phyloP scores from a whole-genome alignment of 2,797 vertebrate species.

The Siniperca scherzeri region DNA sequence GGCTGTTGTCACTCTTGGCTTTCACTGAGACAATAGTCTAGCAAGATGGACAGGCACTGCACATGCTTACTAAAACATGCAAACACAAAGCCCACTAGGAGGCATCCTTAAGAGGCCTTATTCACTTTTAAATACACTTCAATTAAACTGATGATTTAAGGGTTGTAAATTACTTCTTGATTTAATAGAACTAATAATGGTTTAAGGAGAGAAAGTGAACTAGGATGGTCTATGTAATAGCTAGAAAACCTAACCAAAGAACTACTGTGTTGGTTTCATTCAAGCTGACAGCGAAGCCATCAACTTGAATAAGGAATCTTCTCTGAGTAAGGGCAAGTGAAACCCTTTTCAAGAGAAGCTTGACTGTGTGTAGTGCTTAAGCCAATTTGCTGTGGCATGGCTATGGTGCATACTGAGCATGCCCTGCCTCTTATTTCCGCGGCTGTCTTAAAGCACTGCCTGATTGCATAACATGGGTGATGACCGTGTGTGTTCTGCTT shows the following conservation, averaged over 20 bases:
- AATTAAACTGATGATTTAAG: neutral
- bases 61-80: slow-evolving; percentile 56
- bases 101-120: slow-evolving; percentile 5
- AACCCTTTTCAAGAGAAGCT: slow-evolving; percentile 77
- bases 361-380: slow-evolving; percentile 77
- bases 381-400: slow-evolving; percentile 84
- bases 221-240: slow-evolving; percentile 4
- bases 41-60: slow-evolving; percentile 64
- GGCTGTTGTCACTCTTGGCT: slow-evolving; percentile 78
- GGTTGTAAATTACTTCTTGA: fast-evolving
- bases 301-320: slow-evolving; percentile 69
- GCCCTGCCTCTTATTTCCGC: slow-evolving; percentile 73
- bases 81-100: slow-evolving; percentile 26
- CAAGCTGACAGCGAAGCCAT: slow-evolving; percentile 70
- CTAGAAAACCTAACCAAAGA: slow-evolving; percentile 47
- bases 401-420: slow-evolving; percentile 80
- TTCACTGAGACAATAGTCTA: slow-evolving; percentile 66
- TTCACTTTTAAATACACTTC: neutral
- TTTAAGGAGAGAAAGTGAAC: slow-evolving; percentile 7
- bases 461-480: slow-evolving; percentile 84
- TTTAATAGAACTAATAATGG: neutral
- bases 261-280: slow-evolving; percentile 68
- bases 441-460: slow-evolving; percentile 79
- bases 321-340: slow-evolving; percentile 78
- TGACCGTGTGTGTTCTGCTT: slow-evolving; percentile 77